Base-by-base conservation (phyloP, 2,888 invertebrate species). In the Euplagia quadripunctaria region DNA sequence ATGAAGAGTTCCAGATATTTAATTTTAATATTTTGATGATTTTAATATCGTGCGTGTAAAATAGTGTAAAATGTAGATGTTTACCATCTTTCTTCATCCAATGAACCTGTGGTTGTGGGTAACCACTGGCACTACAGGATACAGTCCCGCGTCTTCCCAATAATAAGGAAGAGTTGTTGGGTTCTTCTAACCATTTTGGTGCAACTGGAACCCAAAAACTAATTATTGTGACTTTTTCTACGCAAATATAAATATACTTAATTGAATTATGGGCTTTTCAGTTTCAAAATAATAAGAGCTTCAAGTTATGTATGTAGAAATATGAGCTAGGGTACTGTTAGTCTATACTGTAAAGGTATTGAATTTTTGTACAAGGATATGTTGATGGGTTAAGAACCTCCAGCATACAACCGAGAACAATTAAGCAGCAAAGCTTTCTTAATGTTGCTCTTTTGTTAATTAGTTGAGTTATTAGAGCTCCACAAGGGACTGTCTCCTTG, bases 91-190 rank as follows among this genome's bases (percentile, higher is more conserved):
- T 97, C 89, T 97, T 97, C 92, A 97, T 97, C 97, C 97, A 97
- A 80, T 97, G 97, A 77, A 97, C 97, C 88, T 97, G 96, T 7
- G 98, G 98, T 82, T 97, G 97, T 14, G 98, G 98, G 90, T 97
- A 98, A 70, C 98, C 98, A 84, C 97, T 97, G 1, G 98, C 98
- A 82, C 97, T 97, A 91, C 98, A 98, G 69, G 97, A 97, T 63
- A 98, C 97, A 61, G 97, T 94, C 51, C 97, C 97, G 86, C 96
- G 96, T 86, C 97, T 97, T 71, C 98, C 98, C 16, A 97, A 96
- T 72, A 98, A 96, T 20, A 97, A 96, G 42, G 97, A 97, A 8
- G 97, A 97, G 90, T 98, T 98, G 79, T 96, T 95, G 1, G 98
- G 98, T 87, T 98, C 98, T 77, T 97, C 96, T 51, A 97, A 91